Evolutionary conservation across 2,113 vertebrate species (phyloP), one percentile per base, ranked within the genome.

Genomic region (Xiphias gladius): DNA sequence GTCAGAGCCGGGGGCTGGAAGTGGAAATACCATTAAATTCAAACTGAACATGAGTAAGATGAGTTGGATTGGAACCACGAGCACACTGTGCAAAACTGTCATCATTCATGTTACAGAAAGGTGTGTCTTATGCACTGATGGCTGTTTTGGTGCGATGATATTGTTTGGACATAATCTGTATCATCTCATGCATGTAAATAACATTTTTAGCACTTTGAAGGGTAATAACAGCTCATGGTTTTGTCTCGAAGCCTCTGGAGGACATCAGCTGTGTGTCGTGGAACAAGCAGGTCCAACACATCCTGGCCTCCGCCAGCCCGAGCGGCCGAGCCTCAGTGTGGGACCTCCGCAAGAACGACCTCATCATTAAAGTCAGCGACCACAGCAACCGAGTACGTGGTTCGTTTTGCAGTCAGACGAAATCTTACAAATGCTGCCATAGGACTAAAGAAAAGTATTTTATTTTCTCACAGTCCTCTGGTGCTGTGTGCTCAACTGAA

Each of bases 361-460:
- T 98, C 35, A 99, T 99, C 79, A 97, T 99, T 89, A 99, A 99
- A 99, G 98, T 99, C 90, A 99, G 97, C 48, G 97, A 99, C 92
- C 98, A 99, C 91, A 99, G 96, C 90, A 99, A 98, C 93, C 93
- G 97, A 92, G 98, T 99, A 89, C 9, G 94, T 83, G 0, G 5
- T 8, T 57, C 14, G 19, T 59, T 30, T 13, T n/a, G 14, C n/a
- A 1, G 26, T 26, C 46, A n/a, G 11, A 67, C n/a, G 1, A n/a
- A 35, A 26, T 35, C n/a, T 30, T 19, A 22, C 62, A 7, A 37
- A 3, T 2, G 2, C n/a, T 26, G 20, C 17, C 16, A n/a, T 1
- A 8, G 22, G 1, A 26, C 1, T 16, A 50, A 11, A 39, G 35
- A 35, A 16, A n/a, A 1, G 7, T 16, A 17, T 46, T 30, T 4